Evolutionary conservation across 2,888 invertebrate genomes (phyloP), one percentile per base, ranked within the genome.

Genomic region (Philereme transversata): DNA sequence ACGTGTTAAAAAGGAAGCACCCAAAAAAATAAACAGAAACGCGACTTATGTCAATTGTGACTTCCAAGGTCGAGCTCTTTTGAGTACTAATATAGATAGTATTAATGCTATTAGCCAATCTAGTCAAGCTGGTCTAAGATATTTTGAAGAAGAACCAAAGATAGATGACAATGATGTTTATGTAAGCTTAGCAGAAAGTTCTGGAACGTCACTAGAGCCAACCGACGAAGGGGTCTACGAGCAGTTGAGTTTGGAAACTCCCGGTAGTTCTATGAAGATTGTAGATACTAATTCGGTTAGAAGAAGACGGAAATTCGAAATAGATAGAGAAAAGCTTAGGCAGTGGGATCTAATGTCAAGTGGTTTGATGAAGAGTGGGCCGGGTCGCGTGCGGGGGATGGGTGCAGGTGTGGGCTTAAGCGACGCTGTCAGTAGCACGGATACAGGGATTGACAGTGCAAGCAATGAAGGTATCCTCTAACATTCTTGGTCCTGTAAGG

Each of bases 311-410:
- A 93, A 93, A 55, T 93, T 93, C 74, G 95, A 95, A 84, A 95
- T 97, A 76, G 97, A 97, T 90, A 94, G 97, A 75, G 97, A 97
- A 89, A 97, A 96, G 73, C 93, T 97, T 73, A 94, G 97, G 55
- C 97, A 97, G 80, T 97, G 97, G 97, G 97, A 97, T 89, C 94
- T 97, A 76, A 94, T 97, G 95, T 97, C 97, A 63, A 97, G 97
- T 92, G 97, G 95, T 69, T 92, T 95, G 73, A 94, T 95, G 94
- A 95, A 90, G 75, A 83, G 81, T 70, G 84, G 82, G 64, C 74
- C 72, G 74, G 85, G 86, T 73, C 83, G 86, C 77, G 88, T 87
- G 86, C 86, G 87, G 83, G 86, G 87, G 71, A 72, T 70, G 71
- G 85, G 83, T 72, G 79, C 78, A 74, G 81, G 83, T 79, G 79